Base-by-base conservation (phyloP, 1,140 invertebrate species). In the Coelopa frigida region DNA sequence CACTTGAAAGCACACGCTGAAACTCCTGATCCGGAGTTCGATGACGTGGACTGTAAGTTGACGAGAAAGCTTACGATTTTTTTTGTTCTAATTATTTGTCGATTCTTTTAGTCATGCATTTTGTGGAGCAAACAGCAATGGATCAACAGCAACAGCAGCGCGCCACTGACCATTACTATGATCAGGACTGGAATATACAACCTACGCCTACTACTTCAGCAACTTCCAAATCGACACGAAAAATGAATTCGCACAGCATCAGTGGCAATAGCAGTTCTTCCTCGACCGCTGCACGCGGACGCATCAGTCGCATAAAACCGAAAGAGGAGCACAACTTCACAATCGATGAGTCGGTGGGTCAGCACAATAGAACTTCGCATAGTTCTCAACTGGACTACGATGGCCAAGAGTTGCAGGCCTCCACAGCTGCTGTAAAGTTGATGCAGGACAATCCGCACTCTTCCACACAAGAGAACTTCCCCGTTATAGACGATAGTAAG, bases 1-100 rank as follows among this genome's bases (percentile, higher is more conserved):
- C 86, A 89, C 58, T 73, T 88, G 31, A 87, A 88, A 65, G 83
- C 84, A 12, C 86, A 88, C 57, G 84, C 85, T 0, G 4, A 71
- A 61, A 33, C 27, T 6, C 44, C 42, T 15, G 42, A 44, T 35
- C 51, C 57, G 8, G 75, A 78, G 50, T 53, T 73, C 14, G 76
- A 76, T 31, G 75, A 76, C 4, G 73, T 22, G 14, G 54, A 73
- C 10, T 57, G 54, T 58, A 20, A n/a, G 48, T 46, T 18, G 18
- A 39, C 33, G 15, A 20, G 5, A 14, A 8, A 23, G 18, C 14
- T 26, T 15, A 14, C 3, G 14, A 10, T 44, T 35, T 35, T 15
- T 8, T 23, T 22, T 18, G 18, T 42, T 15, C 6, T 23, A 12
- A 17, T 41, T 41, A 14, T 23, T 40, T 41, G 27, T 6, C 6